Percentiles rank a stretch among this genome's conserved stretches.
These are phyloP conservation scores for Pteronura brasiliensis DNA, from an alignment of 2,113 vertebrate genomes.

Conservation along the genomic window DNA sequence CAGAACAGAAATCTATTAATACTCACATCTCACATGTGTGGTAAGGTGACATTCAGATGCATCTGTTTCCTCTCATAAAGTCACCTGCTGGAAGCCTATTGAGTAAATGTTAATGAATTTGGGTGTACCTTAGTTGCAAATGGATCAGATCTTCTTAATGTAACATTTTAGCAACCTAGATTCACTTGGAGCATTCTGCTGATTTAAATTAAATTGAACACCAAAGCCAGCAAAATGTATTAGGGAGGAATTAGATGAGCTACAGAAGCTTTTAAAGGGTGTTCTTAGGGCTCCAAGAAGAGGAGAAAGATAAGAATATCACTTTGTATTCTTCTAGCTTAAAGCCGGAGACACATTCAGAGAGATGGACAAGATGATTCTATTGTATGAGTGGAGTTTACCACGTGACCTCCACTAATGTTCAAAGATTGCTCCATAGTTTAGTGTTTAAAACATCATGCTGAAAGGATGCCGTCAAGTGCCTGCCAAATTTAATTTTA, in stretches of 20 bases:
- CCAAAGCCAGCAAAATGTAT: constrained; percentile 63
- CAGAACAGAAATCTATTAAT: constrained; percentile 64
- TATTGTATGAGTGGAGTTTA: constrained; percentile 3
- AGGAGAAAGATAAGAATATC: not conserved
- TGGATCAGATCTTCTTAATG: constrained; percentile 66
- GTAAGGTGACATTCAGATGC: constrained; percentile 68
- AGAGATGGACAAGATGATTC: constrained; percentile 19
- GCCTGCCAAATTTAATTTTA: constrained; percentile 64
- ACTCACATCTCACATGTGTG: constrained; percentile 43
- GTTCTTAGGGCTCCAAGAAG: constrained; percentile 30
- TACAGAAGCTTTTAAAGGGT: constrained; percentile 36
- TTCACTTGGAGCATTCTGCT: constrained; percentile 71
- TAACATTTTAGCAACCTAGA: constrained; percentile 65
- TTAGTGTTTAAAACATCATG: constrained; percentile 66
- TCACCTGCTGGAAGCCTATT: constrained; percentile 73
- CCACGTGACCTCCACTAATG: constrained; percentile 60
- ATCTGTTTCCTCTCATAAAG: constrained; percentile 69
- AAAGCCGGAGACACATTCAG: not conserved
- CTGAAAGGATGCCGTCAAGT: constrained; percentile 54
- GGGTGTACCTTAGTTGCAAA: constrained; percentile 68
- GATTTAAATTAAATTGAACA: constrained; percentile 68
- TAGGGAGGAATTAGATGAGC: constrained; percentile 57
- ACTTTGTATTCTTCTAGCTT: not conserved
- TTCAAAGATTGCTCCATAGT: constrained; percentile 40
- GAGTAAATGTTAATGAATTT: constrained; percentile 78